Conservation (phyloP, 2,888 invertebrate genomes). For the Chaitophorus viminalis region DNA sequence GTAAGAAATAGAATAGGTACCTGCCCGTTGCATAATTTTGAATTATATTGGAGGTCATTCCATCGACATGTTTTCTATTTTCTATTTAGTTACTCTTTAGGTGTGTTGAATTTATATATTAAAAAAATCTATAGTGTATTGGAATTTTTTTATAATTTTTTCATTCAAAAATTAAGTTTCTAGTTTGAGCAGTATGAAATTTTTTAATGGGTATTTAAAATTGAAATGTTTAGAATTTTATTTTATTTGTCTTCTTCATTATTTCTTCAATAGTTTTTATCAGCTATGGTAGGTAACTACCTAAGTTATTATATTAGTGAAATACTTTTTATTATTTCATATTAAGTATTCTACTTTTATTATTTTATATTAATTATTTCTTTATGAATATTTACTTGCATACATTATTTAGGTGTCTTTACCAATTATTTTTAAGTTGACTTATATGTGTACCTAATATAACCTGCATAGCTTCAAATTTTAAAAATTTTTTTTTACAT, state of each 20-base stretch:
- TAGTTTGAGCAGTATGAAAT: neutral
- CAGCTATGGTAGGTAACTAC: neutral
- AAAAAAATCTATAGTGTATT: neutral
- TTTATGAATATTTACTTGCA: no score
- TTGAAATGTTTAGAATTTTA: neutral
- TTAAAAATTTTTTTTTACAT: neutral
- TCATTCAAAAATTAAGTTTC: neutral
- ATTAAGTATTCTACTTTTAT: neutral
- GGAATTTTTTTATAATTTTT: neutral
- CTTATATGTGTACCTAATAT: neutral
- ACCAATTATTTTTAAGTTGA: neutral
- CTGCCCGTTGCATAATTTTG: neutral
- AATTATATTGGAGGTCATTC: conserved; percentile 6
- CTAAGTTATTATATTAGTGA: neutral
- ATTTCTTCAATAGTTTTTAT: neutral
- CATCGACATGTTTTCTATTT: neutral
- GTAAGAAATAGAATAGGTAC: neutral
- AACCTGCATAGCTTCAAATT: no score
- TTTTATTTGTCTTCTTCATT: neutral
- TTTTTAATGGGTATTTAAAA: neutral
- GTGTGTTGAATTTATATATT: neutral
- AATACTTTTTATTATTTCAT: neutral
- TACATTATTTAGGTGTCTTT: no score
- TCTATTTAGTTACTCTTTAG: neutral
- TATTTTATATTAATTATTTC: neutral